phyloP scores from a whole-genome alignment of 2,888 invertebrate species.

The Odontomyia ornata region DNA sequence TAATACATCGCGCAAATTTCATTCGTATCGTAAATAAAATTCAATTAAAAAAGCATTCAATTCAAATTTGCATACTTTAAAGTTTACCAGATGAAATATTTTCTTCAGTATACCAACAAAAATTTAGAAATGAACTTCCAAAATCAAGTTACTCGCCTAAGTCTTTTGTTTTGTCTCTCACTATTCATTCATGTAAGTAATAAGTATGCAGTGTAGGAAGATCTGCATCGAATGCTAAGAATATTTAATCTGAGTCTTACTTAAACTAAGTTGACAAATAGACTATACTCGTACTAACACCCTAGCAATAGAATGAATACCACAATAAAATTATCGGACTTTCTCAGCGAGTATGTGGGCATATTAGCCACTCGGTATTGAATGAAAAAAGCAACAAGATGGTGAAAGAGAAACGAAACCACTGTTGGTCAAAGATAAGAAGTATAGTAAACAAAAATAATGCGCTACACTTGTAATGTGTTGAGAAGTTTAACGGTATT shows the following conservation, averaged over 20 bases:
- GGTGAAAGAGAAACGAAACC: neutral
- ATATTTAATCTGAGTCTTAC: neutral
- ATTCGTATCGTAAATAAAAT: neutral
- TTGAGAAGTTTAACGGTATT: slow-evolving; percentile 22
- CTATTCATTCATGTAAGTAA: neutral
- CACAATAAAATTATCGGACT: neutral
- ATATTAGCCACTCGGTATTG: no score
- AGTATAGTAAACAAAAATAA: slow-evolving; percentile 15
- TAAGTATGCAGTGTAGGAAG: neutral
- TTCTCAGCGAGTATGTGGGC: no score
- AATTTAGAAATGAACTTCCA: neutral
- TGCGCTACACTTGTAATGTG: slow-evolving; percentile 17
- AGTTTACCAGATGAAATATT: neutral
- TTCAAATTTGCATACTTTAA: slow-evolving; percentile 1
- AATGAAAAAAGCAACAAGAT: neutral
- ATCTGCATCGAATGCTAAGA: neutral
- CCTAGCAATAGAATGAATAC: neutral
- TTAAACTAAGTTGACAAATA: slow-evolving; percentile 13
- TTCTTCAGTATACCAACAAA: neutral
- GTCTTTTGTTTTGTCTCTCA: slow-evolving; percentile 31
- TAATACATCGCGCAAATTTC: neutral
- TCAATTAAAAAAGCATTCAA: slow-evolving; percentile 2
- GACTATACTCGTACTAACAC: neutral
- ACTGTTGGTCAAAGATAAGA: neutral
- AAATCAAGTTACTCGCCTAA: slow-evolving; percentile 38